phyloP scores from a whole-genome alignment of 53 echinoderm and acorn worm species.

The Temnopleurus reevesii region DNA sequence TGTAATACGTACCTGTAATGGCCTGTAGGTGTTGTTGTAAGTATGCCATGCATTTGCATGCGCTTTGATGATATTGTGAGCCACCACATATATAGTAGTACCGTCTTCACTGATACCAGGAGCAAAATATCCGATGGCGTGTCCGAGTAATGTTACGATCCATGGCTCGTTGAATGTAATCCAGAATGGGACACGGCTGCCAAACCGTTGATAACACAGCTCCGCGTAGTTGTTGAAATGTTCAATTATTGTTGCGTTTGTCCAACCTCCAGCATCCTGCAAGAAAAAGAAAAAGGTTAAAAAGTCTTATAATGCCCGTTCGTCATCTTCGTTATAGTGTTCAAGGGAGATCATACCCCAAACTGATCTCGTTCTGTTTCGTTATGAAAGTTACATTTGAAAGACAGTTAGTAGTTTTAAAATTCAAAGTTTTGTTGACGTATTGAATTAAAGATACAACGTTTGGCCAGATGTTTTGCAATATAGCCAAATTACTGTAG shows the following conservation, averaged over 20 bases:
- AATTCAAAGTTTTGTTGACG: no score
- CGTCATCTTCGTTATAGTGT: no score
- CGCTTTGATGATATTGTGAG: constrained; percentile 77
- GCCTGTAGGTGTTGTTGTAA: constrained; percentile 67
- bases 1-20: constrained; percentile 37
- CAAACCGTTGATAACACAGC: constrained; percentile 79
- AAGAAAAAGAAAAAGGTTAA: no score
- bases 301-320: no score
- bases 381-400: no score
- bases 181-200: constrained; percentile 82
- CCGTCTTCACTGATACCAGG: constrained; percentile 73
- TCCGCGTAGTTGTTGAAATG: constrained; percentile 79
- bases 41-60: constrained; percentile 77
- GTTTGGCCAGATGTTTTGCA: no score
- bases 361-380: no score
- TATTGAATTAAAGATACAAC: no score
- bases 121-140: constrained; percentile 72
- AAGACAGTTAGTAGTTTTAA: no score
- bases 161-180: constrained; percentile 93
- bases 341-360: no score
- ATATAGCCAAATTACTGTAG: no score
- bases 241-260: constrained; percentile 68
- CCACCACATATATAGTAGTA: constrained; percentile 62
- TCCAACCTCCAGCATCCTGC: constrained; percentile 83
- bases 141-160: constrained; percentile 72